Conservation (phyloP, 2,888 invertebrate genomes). For the Ochropacha duplaris region DNA sequence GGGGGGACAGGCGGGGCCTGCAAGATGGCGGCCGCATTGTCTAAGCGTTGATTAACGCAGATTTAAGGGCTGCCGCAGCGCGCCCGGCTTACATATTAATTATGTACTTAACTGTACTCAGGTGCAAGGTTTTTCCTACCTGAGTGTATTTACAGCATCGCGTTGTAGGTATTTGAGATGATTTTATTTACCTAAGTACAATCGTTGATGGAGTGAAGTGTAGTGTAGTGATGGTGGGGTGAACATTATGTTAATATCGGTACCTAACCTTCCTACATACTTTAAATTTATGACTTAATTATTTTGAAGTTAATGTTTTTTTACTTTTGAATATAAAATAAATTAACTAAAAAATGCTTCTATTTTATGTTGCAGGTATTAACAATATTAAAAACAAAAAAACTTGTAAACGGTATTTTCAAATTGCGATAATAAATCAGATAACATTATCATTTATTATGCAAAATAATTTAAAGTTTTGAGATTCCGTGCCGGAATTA, state of each 20-base stretch:
- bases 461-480: too few species aligned
- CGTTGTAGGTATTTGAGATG: conserved; percentile 6
- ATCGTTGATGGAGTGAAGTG: conserved; percentile 20
- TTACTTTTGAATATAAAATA: too few species aligned
- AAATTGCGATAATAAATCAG: not conserved
- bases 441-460: too few species aligned
- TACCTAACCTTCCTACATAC: too few species aligned
- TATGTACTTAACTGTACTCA: conserved; percentile 63
- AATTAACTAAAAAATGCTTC: too few species aligned
- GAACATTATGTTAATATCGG: too few species aligned
- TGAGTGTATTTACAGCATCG: conserved; percentile 32
- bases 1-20: conserved; percentile 36
- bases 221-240: conserved; percentile 12
- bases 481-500: too few species aligned
- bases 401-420: not conserved
- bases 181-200: not conserved
- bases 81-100: conserved; percentile 73
- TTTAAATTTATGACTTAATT: not conserved
- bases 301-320: not conserved
- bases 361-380: too few species aligned
- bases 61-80: conserved; percentile 61
- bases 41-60: conserved; percentile 77
- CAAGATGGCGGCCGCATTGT: conserved; percentile 79
- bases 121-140: conserved; percentile 42
- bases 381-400: not conserved